Conservation (phyloP, 2,113 vertebrate genomes). For the Brachypteracias leptosomus region DNA sequence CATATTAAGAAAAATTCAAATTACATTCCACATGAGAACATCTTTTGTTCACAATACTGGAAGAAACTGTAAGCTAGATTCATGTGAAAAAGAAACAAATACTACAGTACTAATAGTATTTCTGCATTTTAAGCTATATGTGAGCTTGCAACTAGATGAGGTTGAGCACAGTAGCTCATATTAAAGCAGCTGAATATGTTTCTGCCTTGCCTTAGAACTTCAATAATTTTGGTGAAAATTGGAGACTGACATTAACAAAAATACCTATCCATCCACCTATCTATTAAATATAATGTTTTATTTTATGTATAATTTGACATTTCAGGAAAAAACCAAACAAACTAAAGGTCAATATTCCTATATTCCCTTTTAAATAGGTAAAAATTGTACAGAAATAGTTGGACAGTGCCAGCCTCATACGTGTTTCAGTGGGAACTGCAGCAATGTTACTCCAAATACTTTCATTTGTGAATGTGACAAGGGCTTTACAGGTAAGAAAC, state of each 20-base stretch:
- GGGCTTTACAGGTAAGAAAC: conserved; percentile 76
- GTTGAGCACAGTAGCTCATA: neutral
- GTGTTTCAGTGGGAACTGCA: conserved; percentile 76
- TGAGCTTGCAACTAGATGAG: neutral
- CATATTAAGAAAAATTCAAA: neutral
- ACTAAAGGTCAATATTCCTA: neutral
- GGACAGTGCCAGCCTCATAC: conserved; percentile 71
- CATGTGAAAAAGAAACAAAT: neutral
- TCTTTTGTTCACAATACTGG: neutral
- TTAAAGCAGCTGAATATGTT: neutral
- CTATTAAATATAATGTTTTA: neutral
- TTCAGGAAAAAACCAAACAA: neutral
- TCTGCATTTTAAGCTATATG: neutral
- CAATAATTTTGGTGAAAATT: neutral
- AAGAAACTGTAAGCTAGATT: neutral
- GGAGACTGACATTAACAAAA: neutral
- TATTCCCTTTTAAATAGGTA: conserved; percentile 64
- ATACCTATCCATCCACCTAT: neutral
- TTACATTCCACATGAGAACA: neutral
- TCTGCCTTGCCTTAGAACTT: neutral
- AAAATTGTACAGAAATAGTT: conserved; percentile 81
- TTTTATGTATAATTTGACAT: neutral
- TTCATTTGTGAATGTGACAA: conserved; percentile 76
- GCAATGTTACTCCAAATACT: conserved; percentile 63
- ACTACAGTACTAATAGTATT: neutral